A percentile compares a stretch with the other conserved stretches of the same genome.
Evolutionary conservation across 2,797 vertebrate genomes (phyloP).

Genomic region (Zonotrichia albicollis): DNA sequence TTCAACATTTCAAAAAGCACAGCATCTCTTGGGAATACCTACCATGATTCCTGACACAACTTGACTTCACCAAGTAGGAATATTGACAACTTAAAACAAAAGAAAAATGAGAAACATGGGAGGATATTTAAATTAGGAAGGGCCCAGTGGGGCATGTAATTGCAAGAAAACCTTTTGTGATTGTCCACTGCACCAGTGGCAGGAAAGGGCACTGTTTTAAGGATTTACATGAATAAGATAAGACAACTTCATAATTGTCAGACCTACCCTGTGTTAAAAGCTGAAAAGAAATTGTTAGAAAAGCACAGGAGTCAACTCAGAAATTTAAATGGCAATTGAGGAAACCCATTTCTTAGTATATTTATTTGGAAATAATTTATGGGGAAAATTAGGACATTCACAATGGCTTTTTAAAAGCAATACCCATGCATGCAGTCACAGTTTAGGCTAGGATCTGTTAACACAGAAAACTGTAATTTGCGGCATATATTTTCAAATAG

Average conservation of each 20-base stretch:
- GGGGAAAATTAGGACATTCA: not conserved
- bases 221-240: conserved; percentile 59
- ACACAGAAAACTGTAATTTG: not conserved
- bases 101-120: conserved; percentile 20
- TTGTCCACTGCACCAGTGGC: conserved; percentile 36
- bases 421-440: not conserved
- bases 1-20: not conserved
- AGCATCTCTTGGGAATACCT: conserved; percentile 18
- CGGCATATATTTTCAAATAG: not conserved
- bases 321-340: not conserved
- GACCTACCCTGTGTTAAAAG: not conserved
- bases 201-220: conserved; percentile 60
- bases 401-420: not conserved
- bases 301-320: not conserved
- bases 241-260: conserved; percentile 65
- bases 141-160: conserved; percentile 66
- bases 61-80: not conserved
- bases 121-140: conserved; percentile 68
- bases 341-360: not conserved
- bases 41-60: conserved; percentile 1
- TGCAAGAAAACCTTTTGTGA: conserved; percentile 62
- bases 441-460: not conserved
- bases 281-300: conserved; percentile 16
- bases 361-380: not conserved
- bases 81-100: conserved; percentile 59